A percentile compares a stretch with the other conserved stretches of the same genome.
These are phyloP conservation scores for Podarcis lilfordi DNA, from an alignment of 2,797 vertebrate species.

Conservation along the genomic window DNA sequence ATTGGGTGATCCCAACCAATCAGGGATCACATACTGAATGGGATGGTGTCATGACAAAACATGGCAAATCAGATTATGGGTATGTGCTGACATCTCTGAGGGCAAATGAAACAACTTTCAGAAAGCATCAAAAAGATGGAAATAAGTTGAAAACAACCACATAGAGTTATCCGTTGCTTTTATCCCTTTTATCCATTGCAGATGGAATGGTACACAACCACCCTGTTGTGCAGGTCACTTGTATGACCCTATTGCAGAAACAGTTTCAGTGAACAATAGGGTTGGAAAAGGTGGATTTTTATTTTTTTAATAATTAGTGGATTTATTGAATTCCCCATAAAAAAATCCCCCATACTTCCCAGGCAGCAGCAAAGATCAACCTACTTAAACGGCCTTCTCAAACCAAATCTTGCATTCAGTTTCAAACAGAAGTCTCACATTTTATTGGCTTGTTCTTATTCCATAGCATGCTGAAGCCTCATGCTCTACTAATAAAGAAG, in stretches of 20 bases:
- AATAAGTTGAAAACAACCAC: neutral
- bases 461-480: neutral
- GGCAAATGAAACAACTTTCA: neutral
- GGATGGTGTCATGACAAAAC: neutral
- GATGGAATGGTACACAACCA: neutral
- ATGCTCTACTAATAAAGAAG: neutral
- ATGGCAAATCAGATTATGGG: neutral
- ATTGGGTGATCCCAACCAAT: neutral
- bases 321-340: neutral
- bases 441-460: neutral
- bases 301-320: too few relatives aligned
- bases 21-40: neutral
- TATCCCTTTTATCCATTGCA: neutral
- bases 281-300: too few relatives aligned
- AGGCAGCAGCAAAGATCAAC: neutral
- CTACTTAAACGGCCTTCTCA: neutral
- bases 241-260: neutral
- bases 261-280: too few relatives aligned
- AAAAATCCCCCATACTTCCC: neutral
- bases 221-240: neutral
- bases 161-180: neutral
- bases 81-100: neutral
- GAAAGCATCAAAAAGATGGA: neutral
- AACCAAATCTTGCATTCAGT: neutral
- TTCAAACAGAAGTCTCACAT: neutral